These are phyloP conservation scores for Gastrophryne carolinensis DNA, from an alignment of 2,797 vertebrate species.

Conservation along the genomic window DNA sequence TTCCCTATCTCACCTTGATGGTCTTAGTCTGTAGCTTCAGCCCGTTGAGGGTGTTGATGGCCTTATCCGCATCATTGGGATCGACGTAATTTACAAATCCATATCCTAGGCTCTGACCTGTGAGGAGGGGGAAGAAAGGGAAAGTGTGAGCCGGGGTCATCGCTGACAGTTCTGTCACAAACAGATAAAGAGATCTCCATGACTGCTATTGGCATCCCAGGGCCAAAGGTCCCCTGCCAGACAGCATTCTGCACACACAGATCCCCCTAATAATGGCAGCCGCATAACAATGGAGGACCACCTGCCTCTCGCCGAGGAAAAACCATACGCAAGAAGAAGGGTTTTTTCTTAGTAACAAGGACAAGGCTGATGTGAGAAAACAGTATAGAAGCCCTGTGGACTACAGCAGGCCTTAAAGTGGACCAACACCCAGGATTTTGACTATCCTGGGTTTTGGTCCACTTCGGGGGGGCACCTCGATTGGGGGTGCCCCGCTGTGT, in stretches of 20 bases:
- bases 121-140: neutral
- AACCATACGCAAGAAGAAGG: too few relatives aligned
- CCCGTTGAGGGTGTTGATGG: conserved; percentile 96
- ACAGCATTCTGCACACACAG: neutral
- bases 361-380: too few relatives aligned
- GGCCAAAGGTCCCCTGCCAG: neutral
- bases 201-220: neutral
- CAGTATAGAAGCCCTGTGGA: too few relatives aligned
- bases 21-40: conserved; percentile 97
- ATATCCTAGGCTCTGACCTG: conserved; percentile 95
- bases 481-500: too few relatives aligned
- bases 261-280: neutral
- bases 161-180: neutral
- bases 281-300: neutral
- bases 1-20: conserved; percentile 98
- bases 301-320: neutral
- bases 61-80: conserved; percentile 93
- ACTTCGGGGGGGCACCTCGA: too few relatives aligned
- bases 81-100: conserved; percentile 97
- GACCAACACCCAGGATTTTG: too few relatives aligned
- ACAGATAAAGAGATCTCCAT: neutral
- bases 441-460: too few relatives aligned
- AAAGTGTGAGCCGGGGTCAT: neutral
- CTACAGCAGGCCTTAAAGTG: too few relatives aligned
- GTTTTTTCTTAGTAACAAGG: too few relatives aligned